These are phyloP conservation scores for Montipora efflorescens DNA, from an alignment of 64 coral and sea anemone species.

Conservation along the genomic window DNA sequence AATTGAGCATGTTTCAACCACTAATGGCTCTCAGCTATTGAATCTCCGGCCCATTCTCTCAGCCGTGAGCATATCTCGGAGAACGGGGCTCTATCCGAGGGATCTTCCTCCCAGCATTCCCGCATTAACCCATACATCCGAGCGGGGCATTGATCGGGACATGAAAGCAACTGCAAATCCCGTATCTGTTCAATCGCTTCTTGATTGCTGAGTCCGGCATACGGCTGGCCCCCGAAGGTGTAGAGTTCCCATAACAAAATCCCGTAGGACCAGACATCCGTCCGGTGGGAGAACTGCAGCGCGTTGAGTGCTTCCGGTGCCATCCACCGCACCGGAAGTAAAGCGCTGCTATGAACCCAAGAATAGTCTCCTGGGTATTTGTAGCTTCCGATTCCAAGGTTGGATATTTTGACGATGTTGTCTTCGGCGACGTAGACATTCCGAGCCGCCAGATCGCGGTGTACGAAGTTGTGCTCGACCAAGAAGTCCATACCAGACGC, in stretches of 20 bases:
- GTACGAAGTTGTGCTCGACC: conserved; percentile 87
- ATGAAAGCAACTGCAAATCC: conserved; percentile 77
- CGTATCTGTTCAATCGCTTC: conserved; percentile 92
- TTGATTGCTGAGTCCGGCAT: conserved; percentile 74
- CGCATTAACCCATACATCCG: conserved; percentile 85
- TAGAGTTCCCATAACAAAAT: conserved; percentile 94
- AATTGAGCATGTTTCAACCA: neutral
- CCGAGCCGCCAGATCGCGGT: conserved; percentile 90
- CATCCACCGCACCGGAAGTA: conserved; percentile 98
- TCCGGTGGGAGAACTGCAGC: conserved; percentile 66
- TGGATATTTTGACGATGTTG: conserved; percentile 92
- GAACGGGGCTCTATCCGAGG: conserved; percentile 63
- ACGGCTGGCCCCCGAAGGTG: conserved; percentile 79
- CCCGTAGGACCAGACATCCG: conserved; percentile 94
- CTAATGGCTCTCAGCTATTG: conserved; percentile 77
- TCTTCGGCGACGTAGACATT: conserved; percentile 85
- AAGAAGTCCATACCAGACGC: conserved; percentile 95
- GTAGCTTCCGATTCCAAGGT: conserved; percentile 90
- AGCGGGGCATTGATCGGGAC: conserved; percentile 86
- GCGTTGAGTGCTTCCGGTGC: conserved; percentile 94
- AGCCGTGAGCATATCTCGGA: conserved; percentile 83
- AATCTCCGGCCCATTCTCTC: conserved; percentile 85
- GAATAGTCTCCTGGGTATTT: conserved; percentile 93
- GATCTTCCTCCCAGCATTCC: conserved; percentile 84
- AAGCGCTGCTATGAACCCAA: conserved; percentile 79